A percentile compares a stretch with the other conserved stretches of the same genome.
These are phyloP conservation scores for Athene noctua DNA, from an alignment of 2,113 vertebrate genomes.

Conservation along the genomic window DNA sequence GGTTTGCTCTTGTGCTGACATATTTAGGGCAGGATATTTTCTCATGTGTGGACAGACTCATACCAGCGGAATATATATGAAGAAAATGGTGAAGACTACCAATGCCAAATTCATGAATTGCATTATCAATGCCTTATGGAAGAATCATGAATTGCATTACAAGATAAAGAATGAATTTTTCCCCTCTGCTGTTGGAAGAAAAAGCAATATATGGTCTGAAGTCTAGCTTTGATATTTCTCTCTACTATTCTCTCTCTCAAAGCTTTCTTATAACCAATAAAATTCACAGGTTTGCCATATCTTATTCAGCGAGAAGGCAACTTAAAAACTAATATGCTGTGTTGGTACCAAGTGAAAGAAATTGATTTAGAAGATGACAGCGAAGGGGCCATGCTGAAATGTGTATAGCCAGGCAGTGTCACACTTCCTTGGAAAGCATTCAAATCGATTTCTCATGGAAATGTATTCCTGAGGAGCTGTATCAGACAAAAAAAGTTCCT, in stretches of 20 bases:
- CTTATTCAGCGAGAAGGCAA: conserved; percentile 28
- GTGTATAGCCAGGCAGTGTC: conserved; percentile 2
- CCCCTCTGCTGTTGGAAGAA: neutral
- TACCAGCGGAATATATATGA: neutral
- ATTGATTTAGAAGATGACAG: conserved; percentile 60
- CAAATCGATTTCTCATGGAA: conserved; percentile 43
- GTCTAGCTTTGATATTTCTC: conserved; percentile 22
- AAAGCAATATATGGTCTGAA: neutral
- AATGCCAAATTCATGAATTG: neutral
- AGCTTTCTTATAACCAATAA: conserved; percentile 21
- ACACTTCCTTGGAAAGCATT: conserved; percentile 29
- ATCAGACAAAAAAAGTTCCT: neutral
- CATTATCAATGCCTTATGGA: neutral
- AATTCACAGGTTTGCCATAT: neutral
- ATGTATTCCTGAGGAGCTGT: conserved; percentile 3
- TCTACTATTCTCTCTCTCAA: neutral
- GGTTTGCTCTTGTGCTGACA: neutral
- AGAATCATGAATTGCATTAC: neutral
- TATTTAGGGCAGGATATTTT: neutral
- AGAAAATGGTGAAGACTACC: neutral
- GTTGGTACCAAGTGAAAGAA: conserved; percentile 35
- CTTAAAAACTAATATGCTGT: conserved; percentile 37
- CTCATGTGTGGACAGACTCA: neutral
- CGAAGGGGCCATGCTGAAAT: neutral
- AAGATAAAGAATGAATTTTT: neutral